phyloP scores from a whole-genome alignment of 2,797 vertebrate species.

The Leuciscus waleckii region DNA sequence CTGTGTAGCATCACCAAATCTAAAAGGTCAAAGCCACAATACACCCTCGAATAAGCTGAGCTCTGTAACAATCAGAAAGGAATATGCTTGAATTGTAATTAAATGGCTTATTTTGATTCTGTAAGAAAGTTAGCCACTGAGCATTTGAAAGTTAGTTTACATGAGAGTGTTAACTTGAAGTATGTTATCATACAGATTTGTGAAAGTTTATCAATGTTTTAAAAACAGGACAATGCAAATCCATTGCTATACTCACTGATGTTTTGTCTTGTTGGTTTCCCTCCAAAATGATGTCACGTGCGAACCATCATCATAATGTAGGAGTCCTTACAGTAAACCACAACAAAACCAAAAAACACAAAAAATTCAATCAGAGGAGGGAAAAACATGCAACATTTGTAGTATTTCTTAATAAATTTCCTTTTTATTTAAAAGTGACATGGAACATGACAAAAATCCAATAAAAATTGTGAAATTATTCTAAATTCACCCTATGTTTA shows the following conservation, averaged over 20 bases:
- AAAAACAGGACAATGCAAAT: neutral
- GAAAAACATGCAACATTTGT: neutral
- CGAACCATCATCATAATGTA: too few relatives aligned
- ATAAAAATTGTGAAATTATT: neutral
- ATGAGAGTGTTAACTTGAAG: neutral
- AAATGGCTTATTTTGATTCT: neutral
- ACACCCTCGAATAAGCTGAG: neutral
- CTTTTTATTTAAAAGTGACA: neutral
- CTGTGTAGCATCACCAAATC: neutral
- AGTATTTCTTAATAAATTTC: neutral
- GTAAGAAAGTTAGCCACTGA: neutral
- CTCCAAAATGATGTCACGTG: neutral
- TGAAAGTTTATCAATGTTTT: neutral
- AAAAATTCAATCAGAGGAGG: too few relatives aligned
- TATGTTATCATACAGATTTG: neutral
- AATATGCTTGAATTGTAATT: neutral
- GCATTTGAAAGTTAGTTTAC: neutral
- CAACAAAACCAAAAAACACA: too few relatives aligned
- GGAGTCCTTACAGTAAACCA: too few relatives aligned
- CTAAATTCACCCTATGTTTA: neutral
- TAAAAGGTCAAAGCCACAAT: constrained; percentile 10
- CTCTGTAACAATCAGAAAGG: neutral
- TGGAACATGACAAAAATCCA: neutral
- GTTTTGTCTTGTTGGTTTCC: neutral
- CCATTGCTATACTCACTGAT: neutral